Evolutionary conservation across 64 coral and sea anemone genomes (phyloP).

Genomic region (Catalaphyllia jardinei): DNA sequence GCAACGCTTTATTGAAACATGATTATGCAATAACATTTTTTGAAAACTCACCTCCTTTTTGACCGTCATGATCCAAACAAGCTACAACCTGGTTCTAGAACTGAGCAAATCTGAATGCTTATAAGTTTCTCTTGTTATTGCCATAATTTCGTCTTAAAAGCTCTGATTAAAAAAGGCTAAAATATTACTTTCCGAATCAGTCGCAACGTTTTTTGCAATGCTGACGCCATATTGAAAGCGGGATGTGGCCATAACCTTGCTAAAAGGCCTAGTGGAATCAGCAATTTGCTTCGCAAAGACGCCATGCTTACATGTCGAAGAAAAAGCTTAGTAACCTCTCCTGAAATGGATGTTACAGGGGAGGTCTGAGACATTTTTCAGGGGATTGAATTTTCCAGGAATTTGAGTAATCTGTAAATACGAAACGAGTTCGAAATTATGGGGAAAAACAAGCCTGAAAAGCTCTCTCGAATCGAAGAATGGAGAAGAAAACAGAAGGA

Average conservation of each 20-base stretch:
- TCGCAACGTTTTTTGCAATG: too few species aligned
- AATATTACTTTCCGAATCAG: too few species aligned
- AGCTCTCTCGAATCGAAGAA: constrained; percentile 32
- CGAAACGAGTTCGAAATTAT: neutral
- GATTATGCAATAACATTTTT: constrained; percentile 47
- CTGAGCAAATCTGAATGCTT: too few species aligned
- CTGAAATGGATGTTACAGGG: too few species aligned
- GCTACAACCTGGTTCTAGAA: too few species aligned
- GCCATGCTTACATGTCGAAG: constrained; percentile 44
- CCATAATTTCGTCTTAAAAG: too few species aligned
- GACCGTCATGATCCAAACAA: too few species aligned
- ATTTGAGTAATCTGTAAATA: constrained; percentile 52
- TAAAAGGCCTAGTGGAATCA: constrained; percentile 16
- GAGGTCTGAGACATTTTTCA: constrained; percentile 41
- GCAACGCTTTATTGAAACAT: constrained; percentile 31
- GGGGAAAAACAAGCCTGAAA: neutral
- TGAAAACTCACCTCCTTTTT: too few species aligned
- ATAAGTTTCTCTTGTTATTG: too few species aligned
- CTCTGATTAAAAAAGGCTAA: too few species aligned
- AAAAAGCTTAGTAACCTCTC: constrained; percentile 53
- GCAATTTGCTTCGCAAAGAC: constrained; percentile 25
- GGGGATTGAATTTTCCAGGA: constrained; percentile 31
- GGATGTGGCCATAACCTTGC: constrained; percentile 10
- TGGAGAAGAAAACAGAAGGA: constrained; percentile 28
- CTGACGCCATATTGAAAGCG: too few species aligned